Evolutionary conservation across 2,888 invertebrate genomes (phyloP), one percentile per base, ranked within the genome.

Genomic region (Leptinotarsa juncta): DNA sequence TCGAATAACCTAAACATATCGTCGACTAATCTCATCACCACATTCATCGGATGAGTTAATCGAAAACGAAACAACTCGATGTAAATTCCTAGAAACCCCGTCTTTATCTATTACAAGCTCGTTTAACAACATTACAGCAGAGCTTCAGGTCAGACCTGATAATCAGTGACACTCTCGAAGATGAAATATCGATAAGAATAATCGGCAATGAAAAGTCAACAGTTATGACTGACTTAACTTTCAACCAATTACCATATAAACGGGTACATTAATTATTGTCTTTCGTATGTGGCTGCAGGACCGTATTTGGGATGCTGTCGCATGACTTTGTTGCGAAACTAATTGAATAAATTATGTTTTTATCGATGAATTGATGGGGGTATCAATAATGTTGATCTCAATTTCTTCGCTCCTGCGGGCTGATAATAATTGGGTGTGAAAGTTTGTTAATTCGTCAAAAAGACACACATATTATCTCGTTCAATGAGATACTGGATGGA

Each of bases 181-280:
- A 79, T 79, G 75, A 70, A 74, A 75, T 69, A 53, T 32, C 68
- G 74, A 79, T 77, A 76, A 77, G 70, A 77, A 74, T 77, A 73
- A 74, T 77, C 66, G 69, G 71, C 62, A 67, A 76, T 74, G 76
- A 77, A 78, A 77, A 77, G 77, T 77, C 77, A 74, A 77, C 79
- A 76, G 78, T 73, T 79, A 75, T 71, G 77, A 76, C 42, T 60
- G 75, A 72, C 72, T 75, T 75, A 72, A 72, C 72, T 75, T 75
- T 72, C 72, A 67, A 72, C 75, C 70, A 72, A 75, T 72, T 71
- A 71, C 57, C 69, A 68, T 66, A 69, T 66, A 70, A 72, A 72
- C 69, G 66, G 50, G 49, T 42, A 50, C 66, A 72, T 72, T 72
- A 75, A 75, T 75, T 72, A 75, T 15, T 26, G 62, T 42, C 42